Evolutionary conservation across 2,113 vertebrate species (phyloP), one percentile per base, ranked within the genome.

Genomic region (Gracilinanus agilis): DNA sequence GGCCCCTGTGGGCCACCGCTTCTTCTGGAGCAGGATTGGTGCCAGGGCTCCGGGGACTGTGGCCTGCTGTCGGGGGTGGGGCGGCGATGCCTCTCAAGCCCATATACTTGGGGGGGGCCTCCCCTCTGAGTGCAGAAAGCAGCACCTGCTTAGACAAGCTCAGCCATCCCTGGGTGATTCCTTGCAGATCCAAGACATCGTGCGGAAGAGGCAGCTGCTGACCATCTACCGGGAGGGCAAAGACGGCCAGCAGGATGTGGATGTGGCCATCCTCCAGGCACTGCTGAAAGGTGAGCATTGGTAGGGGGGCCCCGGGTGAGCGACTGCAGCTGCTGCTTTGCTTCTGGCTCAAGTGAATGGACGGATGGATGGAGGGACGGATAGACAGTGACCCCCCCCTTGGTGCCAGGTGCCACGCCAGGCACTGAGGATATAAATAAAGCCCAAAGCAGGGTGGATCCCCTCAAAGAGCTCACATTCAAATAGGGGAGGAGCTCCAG

Each of bases 211-310:
- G 53, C 99, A 99, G 88, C 98, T 99, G 96, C 98, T 99, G 97
- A 99, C 99, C 0, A 95, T 99, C 56, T 99, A 99, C 98, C 98
- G 98, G 92, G 98, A 99, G 53, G 98, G 99, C 24, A 99, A 99
- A 95, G 99, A 99, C 0, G 98, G 98, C 55, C 99, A 99, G 24
- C 98, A 98, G 58, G 99, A 99, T 0, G 97, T 99, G 98, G 99
- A 99, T 9, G 98, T 99, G 93, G 99, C 99, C 92, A 99, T 99
- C 97, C 99, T 99, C 25, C 99, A 99, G 95, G 99, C 99, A 0
- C 98, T 99, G 56, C 98, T 99, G 54, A 99, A 99, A 99, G 99
- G 99, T 99, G 95, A 98, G 98, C 67, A 75, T 21, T 6, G 53
- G 2, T 0, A 2, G 0, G 49, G 3, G 54, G n/a, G 5, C 0